phyloP scores from a whole-genome alignment of 1,140 invertebrate genomes.

The Anastatus disparis region DNA sequence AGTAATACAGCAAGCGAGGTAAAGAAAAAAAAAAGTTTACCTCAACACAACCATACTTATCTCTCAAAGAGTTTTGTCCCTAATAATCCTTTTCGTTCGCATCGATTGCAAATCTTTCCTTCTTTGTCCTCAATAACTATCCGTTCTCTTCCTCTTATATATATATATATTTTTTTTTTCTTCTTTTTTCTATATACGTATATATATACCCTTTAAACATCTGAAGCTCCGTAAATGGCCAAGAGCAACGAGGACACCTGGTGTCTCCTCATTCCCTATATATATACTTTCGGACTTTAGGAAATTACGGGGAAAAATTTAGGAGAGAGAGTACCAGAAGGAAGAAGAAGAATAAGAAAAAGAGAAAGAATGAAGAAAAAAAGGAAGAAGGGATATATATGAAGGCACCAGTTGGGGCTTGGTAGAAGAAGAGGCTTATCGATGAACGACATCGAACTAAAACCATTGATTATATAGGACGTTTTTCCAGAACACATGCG shows the following conservation, averaged over 20 bases:
- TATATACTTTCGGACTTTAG: not conserved
- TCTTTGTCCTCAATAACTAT: not conserved
- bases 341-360: not conserved
- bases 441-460: conserved; percentile 25
- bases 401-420: too few species aligned
- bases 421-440: conserved; percentile 18
- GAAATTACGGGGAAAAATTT: conserved; percentile 9
- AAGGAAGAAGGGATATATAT: not conserved
- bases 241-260: not conserved
- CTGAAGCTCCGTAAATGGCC: not conserved
- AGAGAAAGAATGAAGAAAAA: not conserved
- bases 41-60: too few species aligned
- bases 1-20: too few species aligned
- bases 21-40: too few species aligned
- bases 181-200: too few species aligned
- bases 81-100: not conserved
- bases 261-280: too few species aligned
- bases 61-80: too few species aligned
- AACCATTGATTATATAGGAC: conserved; percentile 19
- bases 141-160: not conserved
- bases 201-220: too few species aligned
- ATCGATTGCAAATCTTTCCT: conserved; percentile 13
- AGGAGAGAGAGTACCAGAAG: not conserved
- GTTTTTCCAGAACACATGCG: not conserved
- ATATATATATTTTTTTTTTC: too few species aligned